Conservation (phyloP, 2,797 vertebrate species). For the Leptoclinus maculatus region DNA sequence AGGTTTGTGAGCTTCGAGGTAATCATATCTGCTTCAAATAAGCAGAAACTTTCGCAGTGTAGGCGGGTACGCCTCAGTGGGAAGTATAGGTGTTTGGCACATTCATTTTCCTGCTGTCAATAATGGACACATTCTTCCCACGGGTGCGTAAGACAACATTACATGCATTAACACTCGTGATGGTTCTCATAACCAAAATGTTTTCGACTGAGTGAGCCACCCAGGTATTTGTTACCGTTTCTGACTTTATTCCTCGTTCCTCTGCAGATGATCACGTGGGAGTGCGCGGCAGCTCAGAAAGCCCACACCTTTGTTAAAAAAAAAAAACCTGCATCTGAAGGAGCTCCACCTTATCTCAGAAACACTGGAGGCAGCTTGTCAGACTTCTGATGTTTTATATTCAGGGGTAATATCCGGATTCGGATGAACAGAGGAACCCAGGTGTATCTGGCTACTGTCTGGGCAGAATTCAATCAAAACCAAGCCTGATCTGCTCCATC, state of each 20-base stretch:
- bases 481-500: constrained; percentile 57
- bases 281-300: constrained; percentile 23
- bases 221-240: background rate
- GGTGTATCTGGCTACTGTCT: constrained; percentile 71
- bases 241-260: constrained; percentile 7
- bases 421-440: constrained; percentile 74
- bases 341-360: constrained; percentile 55
- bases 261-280: constrained; percentile 22
- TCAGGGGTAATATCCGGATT: constrained; percentile 70
- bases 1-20: constrained; percentile 18
- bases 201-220: background rate
- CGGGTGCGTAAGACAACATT: constrained; percentile 2
- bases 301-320: constrained; percentile 13
- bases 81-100: constrained; percentile 37
- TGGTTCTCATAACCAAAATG: background rate
- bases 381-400: constrained; percentile 73
- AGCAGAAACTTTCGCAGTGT: constrained; percentile 27
- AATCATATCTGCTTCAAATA: constrained; percentile 51
- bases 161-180: background rate
- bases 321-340: constrained; percentile 24
- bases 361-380: constrained; percentile 58
- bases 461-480: constrained; percentile 77
- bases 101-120: constrained; percentile 20
- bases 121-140: constrained; percentile 30
- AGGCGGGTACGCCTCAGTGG: constrained; percentile 25